A percentile compares a stretch with the other conserved stretches of the same genome.
Conservation (phyloP, 2,113 vertebrate genomes). For the Corvus cornix region DNA sequence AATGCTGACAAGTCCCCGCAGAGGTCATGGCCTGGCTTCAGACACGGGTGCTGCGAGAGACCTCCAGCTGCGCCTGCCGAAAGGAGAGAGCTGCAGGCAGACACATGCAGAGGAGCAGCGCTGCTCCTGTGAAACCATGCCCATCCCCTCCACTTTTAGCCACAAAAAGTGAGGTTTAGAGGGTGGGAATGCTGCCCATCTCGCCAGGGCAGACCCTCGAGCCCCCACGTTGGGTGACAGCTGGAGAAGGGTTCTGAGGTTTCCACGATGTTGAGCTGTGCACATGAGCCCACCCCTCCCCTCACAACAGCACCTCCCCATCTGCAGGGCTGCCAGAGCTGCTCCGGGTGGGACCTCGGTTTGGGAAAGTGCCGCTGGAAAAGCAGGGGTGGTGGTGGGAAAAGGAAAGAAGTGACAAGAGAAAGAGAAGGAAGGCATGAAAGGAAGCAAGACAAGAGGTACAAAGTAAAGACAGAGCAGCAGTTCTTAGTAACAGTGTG, state of each 20-base stretch:
- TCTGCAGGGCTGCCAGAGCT: neutral
- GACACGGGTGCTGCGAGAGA: neutral
- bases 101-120: neutral
- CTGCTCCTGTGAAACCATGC: neutral
- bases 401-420: neutral
- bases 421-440: neutral
- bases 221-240: rapidly evolving
- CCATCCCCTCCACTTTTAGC: neutral
- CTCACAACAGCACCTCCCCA: neutral
- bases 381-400: rapidly evolving
- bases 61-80: no score
- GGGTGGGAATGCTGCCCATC: neutral
- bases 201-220: rapidly evolving
- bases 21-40: neutral
- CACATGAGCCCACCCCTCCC: neutral
- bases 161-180: rapidly evolving
- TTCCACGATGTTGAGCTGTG: neutral
- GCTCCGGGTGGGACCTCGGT: rapidly evolving
- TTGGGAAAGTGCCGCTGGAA: neutral
- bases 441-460: neutral
- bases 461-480: neutral
- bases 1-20: neutral
- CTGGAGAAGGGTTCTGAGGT: neutral
- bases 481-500: neutral
- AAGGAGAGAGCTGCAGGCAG: neutral